phyloP scores from a whole-genome alignment of 2,113 vertebrate genomes.

The Elachura formosa region DNA sequence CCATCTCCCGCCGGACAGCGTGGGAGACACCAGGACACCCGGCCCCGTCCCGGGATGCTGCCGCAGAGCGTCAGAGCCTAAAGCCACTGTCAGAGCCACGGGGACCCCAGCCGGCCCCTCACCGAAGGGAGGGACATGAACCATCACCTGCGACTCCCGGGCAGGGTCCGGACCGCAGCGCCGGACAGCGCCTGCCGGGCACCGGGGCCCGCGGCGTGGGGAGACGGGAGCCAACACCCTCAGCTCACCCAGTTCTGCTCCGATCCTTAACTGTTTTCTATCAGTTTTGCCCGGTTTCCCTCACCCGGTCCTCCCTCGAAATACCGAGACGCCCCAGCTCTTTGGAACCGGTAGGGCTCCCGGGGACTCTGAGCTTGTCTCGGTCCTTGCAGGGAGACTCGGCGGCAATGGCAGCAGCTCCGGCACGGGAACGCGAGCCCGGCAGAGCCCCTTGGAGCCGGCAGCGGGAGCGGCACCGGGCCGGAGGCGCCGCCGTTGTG shows the following conservation, averaged over 20 bases:
- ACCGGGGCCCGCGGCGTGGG: neutral
- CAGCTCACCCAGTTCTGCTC: no score
- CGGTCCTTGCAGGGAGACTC: neutral
- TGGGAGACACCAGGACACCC: neutral
- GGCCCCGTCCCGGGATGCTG: neutral
- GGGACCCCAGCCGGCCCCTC: neutral
- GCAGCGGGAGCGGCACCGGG: no score
- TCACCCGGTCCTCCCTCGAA: no score
- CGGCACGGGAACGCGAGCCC: no score
- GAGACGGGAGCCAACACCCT: neutral
- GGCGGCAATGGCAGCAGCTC: neutral
- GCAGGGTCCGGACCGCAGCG: neutral
- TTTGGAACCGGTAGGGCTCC: neutral
- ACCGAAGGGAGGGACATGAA: neutral
- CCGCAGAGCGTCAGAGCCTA: neutral
- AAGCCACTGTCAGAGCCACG: neutral
- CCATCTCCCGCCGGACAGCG: accelerated
- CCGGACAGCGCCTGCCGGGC: neutral
- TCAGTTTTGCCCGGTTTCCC: neutral
- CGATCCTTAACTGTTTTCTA: neutral
- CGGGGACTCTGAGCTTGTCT: neutral
- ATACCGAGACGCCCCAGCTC: neutral
- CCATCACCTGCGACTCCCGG: neutral
- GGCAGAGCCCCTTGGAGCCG: no score
- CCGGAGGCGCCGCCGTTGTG: accelerated